Conservation (phyloP, 2,797 vertebrate species). For the Coluber constrictor region DNA sequence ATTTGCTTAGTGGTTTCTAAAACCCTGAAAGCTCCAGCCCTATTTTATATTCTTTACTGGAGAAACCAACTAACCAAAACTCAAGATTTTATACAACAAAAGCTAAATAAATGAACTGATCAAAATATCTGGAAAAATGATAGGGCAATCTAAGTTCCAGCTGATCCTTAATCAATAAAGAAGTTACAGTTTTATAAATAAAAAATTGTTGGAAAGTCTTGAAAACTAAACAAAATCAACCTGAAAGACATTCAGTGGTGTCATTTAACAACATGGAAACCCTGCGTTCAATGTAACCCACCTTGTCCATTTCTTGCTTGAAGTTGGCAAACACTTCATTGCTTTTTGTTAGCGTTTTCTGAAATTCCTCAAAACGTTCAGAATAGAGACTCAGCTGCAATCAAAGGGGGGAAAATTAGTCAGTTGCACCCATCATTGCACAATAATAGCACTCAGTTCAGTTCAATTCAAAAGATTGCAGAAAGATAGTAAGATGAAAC, state of each 20-base stretch:
- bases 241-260: conserved; percentile 26
- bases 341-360: conserved; percentile 91
- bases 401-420: conserved; percentile 13
- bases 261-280: conserved; percentile 33
- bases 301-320: conserved; percentile 96
- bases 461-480: not conserved
- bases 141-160: not conserved
- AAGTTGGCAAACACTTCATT: conserved; percentile 92
- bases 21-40: not conserved
- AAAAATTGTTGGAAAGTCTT: not conserved
- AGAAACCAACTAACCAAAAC: not conserved
- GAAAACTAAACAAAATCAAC: conserved; percentile 33
- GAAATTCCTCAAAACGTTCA: conserved; percentile 96
- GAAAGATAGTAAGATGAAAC: not conserved
- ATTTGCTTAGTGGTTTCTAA: not conserved
- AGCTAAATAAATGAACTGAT: not conserved
- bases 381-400: conserved; percentile 88
- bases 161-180: not conserved
- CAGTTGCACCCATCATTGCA: conserved; percentile 13
- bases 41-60: not conserved
- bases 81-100: not conserved
- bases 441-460: not conserved
- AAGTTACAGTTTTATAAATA: not conserved
- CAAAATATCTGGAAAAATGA: not conserved
- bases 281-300: conserved; percentile 63